Evolutionary conservation across 2,888 invertebrate genomes (phyloP).

Genomic region (Nudaria mundana): DNA sequence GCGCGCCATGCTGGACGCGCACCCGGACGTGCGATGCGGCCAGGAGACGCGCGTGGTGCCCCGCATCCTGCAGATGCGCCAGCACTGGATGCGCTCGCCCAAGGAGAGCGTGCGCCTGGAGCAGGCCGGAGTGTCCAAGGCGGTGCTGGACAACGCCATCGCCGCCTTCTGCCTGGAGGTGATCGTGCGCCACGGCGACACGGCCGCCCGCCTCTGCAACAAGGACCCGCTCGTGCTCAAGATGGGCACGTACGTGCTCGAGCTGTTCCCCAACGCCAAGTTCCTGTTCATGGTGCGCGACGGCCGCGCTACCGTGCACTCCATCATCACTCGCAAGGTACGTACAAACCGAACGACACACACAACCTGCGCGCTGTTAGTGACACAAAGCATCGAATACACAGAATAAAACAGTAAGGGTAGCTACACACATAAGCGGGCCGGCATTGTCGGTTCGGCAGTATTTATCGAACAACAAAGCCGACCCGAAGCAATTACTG

Average conservation of each 20-base stretch:
- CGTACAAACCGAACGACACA: conserved; percentile 8
- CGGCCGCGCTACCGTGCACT: conserved; percentile 98
- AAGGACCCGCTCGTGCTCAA: conserved; percentile 99
- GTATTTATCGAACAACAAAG: too few species aligned
- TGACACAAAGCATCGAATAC: too few species aligned
- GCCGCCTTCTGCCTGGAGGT: conserved; percentile 98
- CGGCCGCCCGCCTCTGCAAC: conserved; percentile 97
- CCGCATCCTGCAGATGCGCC: conserved; percentile 95
- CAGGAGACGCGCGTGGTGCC: conserved; percentile 99
- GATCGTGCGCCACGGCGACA: conserved; percentile 97
- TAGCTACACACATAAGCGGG: too few species aligned
- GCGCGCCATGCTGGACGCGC: conserved; percentile 99
- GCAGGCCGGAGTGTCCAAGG: conserved; percentile 96
- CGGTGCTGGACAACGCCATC: conserved; percentile 96
- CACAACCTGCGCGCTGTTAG: not conserved
- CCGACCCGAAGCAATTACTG: too few species aligned
- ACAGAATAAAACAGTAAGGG: too few species aligned
- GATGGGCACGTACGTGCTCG: conserved; percentile 95
- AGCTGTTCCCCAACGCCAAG: conserved; percentile 98
- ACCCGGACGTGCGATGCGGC: conserved; percentile 97
- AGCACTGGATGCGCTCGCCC: conserved; percentile 97
- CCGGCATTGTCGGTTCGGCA: too few species aligned
- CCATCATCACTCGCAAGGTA: conserved; percentile 98
- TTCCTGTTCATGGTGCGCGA: conserved; percentile 99
- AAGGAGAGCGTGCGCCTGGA: conserved; percentile 94